phyloP scores from a whole-genome alignment of 1,140 invertebrate genomes.

The Andrena cerasifolii region DNA sequence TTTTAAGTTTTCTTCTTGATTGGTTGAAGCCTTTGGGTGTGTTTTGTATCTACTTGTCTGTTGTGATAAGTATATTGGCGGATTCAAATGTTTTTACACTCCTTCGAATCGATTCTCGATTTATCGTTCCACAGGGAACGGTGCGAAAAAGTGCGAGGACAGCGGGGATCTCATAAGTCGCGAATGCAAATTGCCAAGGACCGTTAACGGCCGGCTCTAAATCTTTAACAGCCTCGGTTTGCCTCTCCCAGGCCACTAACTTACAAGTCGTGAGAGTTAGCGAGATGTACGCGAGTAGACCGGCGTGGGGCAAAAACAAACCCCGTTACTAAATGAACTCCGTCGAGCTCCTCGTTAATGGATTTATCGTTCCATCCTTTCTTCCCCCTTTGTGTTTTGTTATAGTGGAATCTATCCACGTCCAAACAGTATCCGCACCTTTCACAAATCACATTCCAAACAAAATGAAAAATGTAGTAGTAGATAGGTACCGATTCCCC shows the following conservation, averaged over 20 bases:
- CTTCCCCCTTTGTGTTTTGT: constrained; percentile 7
- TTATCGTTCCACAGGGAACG: too few species aligned
- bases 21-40: too few species aligned
- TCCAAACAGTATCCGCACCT: too few species aligned
- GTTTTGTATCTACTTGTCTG: too few species aligned
- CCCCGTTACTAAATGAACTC: constrained; percentile 65
- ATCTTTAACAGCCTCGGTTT: constrained; percentile 65
- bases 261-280: constrained; percentile 66
- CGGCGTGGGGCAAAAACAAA: constrained; percentile 60
- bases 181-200: constrained; percentile 62
- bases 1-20: too few species aligned
- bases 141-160: constrained; percentile 16
- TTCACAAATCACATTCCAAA: too few species aligned
- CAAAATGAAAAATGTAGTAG: too few species aligned
- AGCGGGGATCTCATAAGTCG: constrained; percentile 51
- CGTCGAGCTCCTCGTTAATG: constrained; percentile 44
- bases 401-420: neutral
- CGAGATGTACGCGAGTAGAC: constrained; percentile 51
- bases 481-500: too few species aligned
- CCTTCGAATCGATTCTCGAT: too few species aligned
- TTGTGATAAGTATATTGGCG: too few species aligned
- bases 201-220: constrained; percentile 69
- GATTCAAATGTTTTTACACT: too few species aligned
- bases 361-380: constrained; percentile 53
- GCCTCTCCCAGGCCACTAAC: constrained; percentile 65